Conservation (phyloP, 2,113 vertebrate genomes). For the Zosterops borbonicus region DNA sequence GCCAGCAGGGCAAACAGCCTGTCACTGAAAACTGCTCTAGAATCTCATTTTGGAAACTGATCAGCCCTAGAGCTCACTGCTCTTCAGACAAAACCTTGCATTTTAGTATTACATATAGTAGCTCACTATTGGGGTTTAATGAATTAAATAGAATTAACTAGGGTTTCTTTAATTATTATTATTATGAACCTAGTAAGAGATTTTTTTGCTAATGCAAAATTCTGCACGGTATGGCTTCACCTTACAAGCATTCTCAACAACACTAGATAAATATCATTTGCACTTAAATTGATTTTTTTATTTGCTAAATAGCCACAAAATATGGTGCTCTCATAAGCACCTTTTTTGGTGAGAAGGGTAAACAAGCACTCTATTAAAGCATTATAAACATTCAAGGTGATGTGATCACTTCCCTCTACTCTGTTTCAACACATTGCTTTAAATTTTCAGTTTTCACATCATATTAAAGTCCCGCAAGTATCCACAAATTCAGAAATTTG, state of each 20-base stretch:
- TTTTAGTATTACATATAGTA: background rate
- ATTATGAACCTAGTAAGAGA: background rate
- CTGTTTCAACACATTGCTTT: background rate
- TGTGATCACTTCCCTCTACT: background rate
- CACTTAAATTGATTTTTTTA: constrained; percentile 21
- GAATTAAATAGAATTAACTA: background rate
- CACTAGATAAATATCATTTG: constrained; percentile 51
- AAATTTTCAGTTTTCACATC: background rate
- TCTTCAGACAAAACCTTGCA: background rate
- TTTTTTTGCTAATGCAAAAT: background rate
- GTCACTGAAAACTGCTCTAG: background rate
- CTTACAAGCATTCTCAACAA: constrained; percentile 35
- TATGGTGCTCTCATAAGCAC: background rate
- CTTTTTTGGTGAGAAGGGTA: constrained; percentile 61
- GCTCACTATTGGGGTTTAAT: background rate
- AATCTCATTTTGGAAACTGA: background rate
- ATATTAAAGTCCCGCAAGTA: background rate
- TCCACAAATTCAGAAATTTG: background rate
- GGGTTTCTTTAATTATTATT: background rate
- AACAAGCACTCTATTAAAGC: constrained; percentile 67
- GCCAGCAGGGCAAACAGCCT: background rate
- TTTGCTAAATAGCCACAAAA: constrained; percentile 42
- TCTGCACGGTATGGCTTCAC: constrained; percentile 12
- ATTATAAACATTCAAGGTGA: constrained; percentile 30
- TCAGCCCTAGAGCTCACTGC: background rate